phyloP scores from a whole-genome alignment of 2,888 invertebrate genomes.

The Lypha dubia region DNA sequence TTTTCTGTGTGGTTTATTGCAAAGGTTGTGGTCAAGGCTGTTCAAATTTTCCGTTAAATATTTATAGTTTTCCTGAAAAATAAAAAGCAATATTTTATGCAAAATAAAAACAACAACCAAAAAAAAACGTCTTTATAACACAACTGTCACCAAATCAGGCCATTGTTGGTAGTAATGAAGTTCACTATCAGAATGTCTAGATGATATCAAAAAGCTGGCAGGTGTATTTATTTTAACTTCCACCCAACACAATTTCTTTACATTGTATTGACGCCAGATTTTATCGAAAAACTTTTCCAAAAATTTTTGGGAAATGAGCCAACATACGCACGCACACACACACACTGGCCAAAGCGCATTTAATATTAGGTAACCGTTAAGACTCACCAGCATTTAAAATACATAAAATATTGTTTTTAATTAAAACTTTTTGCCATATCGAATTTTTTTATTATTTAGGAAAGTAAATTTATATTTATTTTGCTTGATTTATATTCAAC shows the following conservation, averaged over 20 bases:
- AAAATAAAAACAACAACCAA: too few relatives aligned
- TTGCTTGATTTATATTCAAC: neutral
- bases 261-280: neutral
- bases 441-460: conserved; percentile 13
- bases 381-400: neutral
- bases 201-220: conserved; percentile 55
- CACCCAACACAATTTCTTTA: conserved; percentile 51
- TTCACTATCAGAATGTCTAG: conserved; percentile 60
- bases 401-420: conserved; percentile 4
- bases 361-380: neutral
- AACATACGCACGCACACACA: neutral
- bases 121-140: neutral
- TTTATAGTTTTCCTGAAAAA: conserved; percentile 5
- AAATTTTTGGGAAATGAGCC: conserved; percentile 40
- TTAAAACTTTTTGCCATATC: conserved; percentile 34
- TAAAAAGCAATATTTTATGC: neutral
- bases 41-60: neutral
- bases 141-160: conserved; percentile 20
- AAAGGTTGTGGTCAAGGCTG: conserved; percentile 63
- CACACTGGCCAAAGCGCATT: neutral
- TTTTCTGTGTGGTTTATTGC: conserved; percentile 14
- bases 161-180: conserved; percentile 20
- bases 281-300: neutral
- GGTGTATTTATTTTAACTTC: conserved; percentile 28
- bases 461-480: conserved; percentile 9